These are phyloP conservation scores for Atractosteus spatula DNA, from an alignment of 2,113 vertebrate species.

Conservation along the genomic window DNA sequence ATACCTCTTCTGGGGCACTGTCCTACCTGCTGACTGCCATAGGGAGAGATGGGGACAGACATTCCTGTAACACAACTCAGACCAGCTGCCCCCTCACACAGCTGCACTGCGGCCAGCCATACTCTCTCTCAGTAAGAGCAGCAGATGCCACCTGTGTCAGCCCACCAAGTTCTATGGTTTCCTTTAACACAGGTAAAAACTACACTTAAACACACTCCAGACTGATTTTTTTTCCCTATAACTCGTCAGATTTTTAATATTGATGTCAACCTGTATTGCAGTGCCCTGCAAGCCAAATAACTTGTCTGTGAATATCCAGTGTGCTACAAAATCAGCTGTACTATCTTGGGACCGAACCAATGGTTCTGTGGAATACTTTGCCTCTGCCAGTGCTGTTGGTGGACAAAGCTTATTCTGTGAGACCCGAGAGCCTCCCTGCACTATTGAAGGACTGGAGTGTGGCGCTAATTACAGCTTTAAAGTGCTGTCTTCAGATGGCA, in stretches of 20 bases:
- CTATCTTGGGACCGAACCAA: slow-evolving; percentile 51
- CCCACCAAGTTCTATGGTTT: slow-evolving; percentile 35
- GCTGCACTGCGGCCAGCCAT: slow-evolving; percentile 53
- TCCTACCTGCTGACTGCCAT: slow-evolving; percentile 43
- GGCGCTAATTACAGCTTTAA: slow-evolving; percentile 60
- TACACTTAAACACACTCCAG: not conserved
- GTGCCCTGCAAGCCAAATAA: slow-evolving; percentile 58
- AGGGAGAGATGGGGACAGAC: slow-evolving; percentile 34
- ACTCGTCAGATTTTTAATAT: not conserved
- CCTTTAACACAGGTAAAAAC: slow-evolving; percentile 47
- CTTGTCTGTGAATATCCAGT: slow-evolving; percentile 44
- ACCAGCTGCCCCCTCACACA: slow-evolving; percentile 48
- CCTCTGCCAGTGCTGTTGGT: slow-evolving; percentile 40
- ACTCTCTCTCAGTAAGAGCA: slow-evolving; percentile 46
- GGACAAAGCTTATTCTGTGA: slow-evolving; percentile 46
- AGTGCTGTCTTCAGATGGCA: slow-evolving; percentile 54
- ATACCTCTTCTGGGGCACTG: slow-evolving; percentile 39
- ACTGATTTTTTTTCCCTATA: not conserved
- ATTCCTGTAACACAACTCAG: slow-evolving; percentile 38
- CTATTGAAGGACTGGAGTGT: slow-evolving; percentile 51
- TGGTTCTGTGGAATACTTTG: slow-evolving; percentile 44
- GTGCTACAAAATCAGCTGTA: slow-evolving; percentile 46
- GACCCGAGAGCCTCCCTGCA: slow-evolving; percentile 42
- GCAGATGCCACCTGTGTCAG: slow-evolving; percentile 55
- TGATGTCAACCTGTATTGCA: slow-evolving; percentile 23